Base-by-base conservation (phyloP, 2,797 vertebrate genomes). In the Austrolebias charrua region DNA sequence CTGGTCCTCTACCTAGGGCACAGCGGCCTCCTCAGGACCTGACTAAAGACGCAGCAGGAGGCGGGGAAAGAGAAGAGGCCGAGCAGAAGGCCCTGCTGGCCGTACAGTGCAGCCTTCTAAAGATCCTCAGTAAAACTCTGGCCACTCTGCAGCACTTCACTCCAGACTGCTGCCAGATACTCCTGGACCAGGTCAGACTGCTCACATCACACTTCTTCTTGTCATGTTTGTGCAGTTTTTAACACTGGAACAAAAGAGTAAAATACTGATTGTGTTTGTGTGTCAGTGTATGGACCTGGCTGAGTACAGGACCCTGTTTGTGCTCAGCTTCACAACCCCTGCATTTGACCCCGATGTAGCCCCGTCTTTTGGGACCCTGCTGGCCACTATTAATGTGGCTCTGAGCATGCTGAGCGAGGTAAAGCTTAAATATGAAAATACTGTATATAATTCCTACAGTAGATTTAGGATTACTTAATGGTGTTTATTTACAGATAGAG, bases 391-490 rank as follows among this genome's bases (percentile, higher is more conserved):
- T 79, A 99, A 98, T 0, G 96, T 99, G 89, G 94, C 94, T 15
- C 93, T 98, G 53, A 95, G 94, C 92, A 96, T 97, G 95, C 67
- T 98, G 71, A 95, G 95, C 81, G 96, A 99, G 96, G 98, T 97
- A 77, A 5, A 7, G 0, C 4, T 1, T 18, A 4, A 4, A 8
- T 14, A 40, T 0, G 1, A 2, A 24, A 24, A 24, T 24, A n/a
- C n/a, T n/a, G n/a, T n/a, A 11, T 6, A 0, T 35, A 15, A 15
- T 38, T 0, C 20, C 5, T 1, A 0, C 35, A 15, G 7, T 4
- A 4, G 16, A 50, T 55, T 3, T 5, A 18, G 45, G 14, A 29
- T 2, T 28, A 10, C 63, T 61, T 11, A 43, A n/a, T 55, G 38
- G 1, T 4, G 0, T 64, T n/a, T 55, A 14, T 73, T 46, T 40